Percentiles rank a stretch among this genome's conserved stretches.
Evolutionary conservation across 2,113 vertebrate species (phyloP).

Genomic region (Nansenia antarctica): DNA sequence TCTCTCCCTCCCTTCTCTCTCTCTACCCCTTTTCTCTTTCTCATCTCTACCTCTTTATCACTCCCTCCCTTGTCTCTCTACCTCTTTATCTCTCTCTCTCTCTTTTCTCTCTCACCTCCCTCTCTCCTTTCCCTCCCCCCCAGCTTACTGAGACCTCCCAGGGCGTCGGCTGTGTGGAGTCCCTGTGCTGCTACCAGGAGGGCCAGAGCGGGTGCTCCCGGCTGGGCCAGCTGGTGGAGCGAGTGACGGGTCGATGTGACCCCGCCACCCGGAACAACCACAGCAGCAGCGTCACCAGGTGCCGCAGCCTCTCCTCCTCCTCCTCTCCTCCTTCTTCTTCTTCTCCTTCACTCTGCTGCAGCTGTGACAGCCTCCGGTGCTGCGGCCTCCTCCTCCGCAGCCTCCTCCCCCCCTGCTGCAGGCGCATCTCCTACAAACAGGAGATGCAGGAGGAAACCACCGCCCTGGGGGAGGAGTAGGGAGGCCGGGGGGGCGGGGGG

Average conservation of each 20-base stretch:
- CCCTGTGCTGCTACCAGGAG: conserved; percentile 94
- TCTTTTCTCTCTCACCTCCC: not conserved
- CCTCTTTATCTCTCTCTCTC: conserved; percentile 7
- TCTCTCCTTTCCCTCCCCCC: conserved; percentile 52
- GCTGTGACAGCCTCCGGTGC: too few species aligned
- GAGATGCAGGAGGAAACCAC: conserved; percentile 72
- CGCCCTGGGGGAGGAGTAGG: conserved; percentile 60
- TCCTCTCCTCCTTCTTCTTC: conserved; percentile 67
- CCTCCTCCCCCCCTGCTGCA: conserved; percentile 73
- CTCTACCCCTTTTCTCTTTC: not conserved
- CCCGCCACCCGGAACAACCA: conserved; percentile 75
- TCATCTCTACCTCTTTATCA: too few species aligned
- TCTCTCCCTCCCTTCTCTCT: not conserved
- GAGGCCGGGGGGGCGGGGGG: too few species aligned
- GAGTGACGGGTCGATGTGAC: conserved; percentile 84
- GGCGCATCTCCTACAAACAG: conserved; percentile 76
- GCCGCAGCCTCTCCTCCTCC: conserved; percentile 78
- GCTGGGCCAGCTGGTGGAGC: conserved; percentile 89
- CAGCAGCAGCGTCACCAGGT: conserved; percentile 76
- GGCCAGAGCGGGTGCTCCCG: conserved; percentile 87
- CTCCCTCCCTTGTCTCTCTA: too few species aligned
- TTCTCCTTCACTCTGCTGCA: too few species aligned
- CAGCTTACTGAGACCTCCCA: conserved; percentile 82
- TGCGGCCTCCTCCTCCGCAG: conserved; percentile 78
- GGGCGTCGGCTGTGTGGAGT: conserved; percentile 96